These are phyloP conservation scores for Geococcyx californianus DNA, from an alignment of 2,113 vertebrate species.

Conservation along the genomic window DNA sequence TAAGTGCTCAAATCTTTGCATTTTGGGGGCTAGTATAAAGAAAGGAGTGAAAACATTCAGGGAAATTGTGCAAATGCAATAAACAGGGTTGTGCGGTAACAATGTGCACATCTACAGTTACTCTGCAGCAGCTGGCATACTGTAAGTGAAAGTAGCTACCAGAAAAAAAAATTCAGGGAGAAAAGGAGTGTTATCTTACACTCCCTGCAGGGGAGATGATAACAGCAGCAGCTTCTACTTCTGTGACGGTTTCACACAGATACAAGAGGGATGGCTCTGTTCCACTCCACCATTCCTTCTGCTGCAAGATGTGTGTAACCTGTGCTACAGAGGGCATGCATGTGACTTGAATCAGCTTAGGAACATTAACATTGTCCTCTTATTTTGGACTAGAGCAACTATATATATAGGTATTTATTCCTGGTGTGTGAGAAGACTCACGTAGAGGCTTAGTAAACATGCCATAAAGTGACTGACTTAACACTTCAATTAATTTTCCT, in stretches of 20 bases:
- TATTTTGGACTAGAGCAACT: not conserved
- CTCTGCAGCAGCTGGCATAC: not conserved
- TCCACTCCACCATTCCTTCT: not conserved
- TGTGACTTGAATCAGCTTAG: not conserved
- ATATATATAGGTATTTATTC: not conserved
- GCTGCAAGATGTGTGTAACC: not conserved
- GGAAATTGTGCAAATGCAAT: not conserved
- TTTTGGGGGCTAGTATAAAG: not conserved
- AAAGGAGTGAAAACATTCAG: not conserved
- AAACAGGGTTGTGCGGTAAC: not conserved
- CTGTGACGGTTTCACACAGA: not conserved
- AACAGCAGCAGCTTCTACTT: not conserved
- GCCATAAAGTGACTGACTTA: not conserved
- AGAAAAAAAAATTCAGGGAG: no score
- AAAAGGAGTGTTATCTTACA: not conserved
- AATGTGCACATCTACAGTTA: not conserved
- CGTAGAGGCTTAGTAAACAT: not conserved
- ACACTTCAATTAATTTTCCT: not conserved
- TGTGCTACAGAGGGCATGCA: not conserved
- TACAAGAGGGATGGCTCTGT: not conserved
- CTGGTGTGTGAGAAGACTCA: not conserved
- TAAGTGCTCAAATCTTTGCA: not conserved
- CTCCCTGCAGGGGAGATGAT: not conserved
- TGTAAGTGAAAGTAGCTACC: not conserved
- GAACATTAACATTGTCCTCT: not conserved